Percentiles rank a stretch among this genome's conserved stretches.
These are phyloP conservation scores for Erythrocercus mccallii DNA, from an alignment of 2,113 vertebrate species.

Conservation along the genomic window DNA sequence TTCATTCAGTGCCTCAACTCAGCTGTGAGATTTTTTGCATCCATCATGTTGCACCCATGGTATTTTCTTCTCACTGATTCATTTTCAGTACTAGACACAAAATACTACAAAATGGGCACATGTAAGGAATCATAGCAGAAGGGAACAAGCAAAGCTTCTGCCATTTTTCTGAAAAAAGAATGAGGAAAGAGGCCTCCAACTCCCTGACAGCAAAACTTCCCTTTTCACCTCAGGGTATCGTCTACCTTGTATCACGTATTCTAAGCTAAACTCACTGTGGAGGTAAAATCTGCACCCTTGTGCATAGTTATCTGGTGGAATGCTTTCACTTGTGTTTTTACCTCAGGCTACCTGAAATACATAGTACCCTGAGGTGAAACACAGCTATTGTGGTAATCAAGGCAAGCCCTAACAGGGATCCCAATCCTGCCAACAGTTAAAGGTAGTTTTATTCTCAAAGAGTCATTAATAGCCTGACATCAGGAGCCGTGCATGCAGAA, in stretches of 20 bases:
- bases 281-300: not conserved
- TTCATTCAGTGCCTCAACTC: not conserved
- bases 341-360: constrained; percentile 30
- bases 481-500: not conserved
- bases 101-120: not conserved
- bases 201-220: not conserved
- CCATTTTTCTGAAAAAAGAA: not conserved
- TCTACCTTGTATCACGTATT: not conserved
- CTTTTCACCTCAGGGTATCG: constrained; percentile 19
- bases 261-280: not conserved
- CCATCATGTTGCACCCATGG: not conserved
- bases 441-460: not conserved
- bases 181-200: not conserved
- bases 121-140: not conserved
- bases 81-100: constrained; percentile 5
- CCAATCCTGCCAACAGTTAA: not conserved
- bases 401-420: not conserved
- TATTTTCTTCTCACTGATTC: not conserved
- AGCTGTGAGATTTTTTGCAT: not conserved
- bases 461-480: not conserved
- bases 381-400: not conserved
- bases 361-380: constrained; percentile 34
- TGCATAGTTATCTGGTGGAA: not conserved
- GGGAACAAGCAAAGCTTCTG: not conserved
- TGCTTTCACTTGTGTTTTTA: not conserved